Conservation (phyloP, 1,140 invertebrate genomes). For the Pseudomyrmex pallidus region DNA sequence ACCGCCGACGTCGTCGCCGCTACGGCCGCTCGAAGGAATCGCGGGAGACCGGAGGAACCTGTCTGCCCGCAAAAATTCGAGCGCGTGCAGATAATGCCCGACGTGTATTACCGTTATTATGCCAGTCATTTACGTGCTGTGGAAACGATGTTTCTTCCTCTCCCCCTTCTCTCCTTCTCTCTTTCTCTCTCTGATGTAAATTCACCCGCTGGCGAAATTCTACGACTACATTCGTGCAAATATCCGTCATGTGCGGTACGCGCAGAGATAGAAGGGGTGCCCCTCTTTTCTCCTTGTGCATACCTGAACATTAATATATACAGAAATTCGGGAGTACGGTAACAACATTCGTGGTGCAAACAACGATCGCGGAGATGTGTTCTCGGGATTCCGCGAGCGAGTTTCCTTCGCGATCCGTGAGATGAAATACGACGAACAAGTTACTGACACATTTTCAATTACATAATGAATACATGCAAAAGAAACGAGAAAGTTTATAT, state of each 20-base stretch:
- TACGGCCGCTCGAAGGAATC: conserved; percentile 38
- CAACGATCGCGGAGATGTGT: neutral
- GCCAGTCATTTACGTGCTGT: conserved; percentile 78
- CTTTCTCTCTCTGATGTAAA: conserved; percentile 52
- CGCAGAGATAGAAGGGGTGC: conserved; percentile 15
- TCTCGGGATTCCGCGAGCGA: neutral
- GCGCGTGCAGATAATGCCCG: conserved; percentile 82
- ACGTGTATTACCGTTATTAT: conserved; percentile 82
- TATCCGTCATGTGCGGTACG: conserved; percentile 41
- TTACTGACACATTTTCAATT: conserved; percentile 29
- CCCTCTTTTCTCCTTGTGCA: neutral
- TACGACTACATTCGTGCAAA: conserved; percentile 76
- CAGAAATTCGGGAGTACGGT: conserved; percentile 30
- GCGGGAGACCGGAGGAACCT: conserved; percentile 61
- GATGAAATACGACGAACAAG: neutral
- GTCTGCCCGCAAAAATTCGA: conserved; percentile 76
- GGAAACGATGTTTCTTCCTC: conserved; percentile 69
- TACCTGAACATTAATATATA: conserved; percentile 15
- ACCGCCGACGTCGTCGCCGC: conserved; percentile 24
- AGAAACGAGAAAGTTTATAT: neutral
- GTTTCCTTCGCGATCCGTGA: neutral
- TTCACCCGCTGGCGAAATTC: conserved; percentile 75
- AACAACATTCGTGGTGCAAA: conserved; percentile 11
- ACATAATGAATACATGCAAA: neutral
- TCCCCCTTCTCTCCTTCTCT: conserved; percentile 60